Base-by-base conservation (phyloP, 2,888 invertebrate genomes). In the Melipona bicolor region DNA sequence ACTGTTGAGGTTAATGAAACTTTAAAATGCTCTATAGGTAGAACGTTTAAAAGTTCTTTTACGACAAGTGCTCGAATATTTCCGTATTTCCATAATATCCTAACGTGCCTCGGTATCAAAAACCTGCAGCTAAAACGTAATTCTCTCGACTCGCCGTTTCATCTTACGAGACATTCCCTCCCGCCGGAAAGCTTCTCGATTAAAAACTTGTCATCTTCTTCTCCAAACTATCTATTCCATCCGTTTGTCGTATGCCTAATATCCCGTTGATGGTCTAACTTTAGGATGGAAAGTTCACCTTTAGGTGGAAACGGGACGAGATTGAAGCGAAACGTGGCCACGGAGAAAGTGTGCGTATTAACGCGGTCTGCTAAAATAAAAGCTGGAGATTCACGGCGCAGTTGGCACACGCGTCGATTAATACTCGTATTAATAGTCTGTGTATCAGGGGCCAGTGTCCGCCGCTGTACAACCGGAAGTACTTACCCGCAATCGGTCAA, bases 351-450 rank as follows among this genome's bases (percentile, higher is more conserved):
- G 65, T 17, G n/a, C 32, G 17, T 43, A 43, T 43, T 9, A 43
- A 43, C 1, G 32, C 49, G 15, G 59, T 27, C 56, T 27, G 1
- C 27, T 67, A 80, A 77, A 77, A 69, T 77, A 50, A 77, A 77
- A 64, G 32, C 65, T 71, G 50, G 54, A 71, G 71, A 56, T 77
- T 77, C 69, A 50, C 32, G 67, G 62, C 49, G 77, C 77, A 80
- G 65, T 71, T 80, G 80, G 77, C 77, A 71, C 76, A 52, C 21
- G 65, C 43, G 50, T 61, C 68, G 76, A 76, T 81, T 81, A 81
- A 80, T 70, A 77, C 64, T 52, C 62, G 77, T 77, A 81, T 81
- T 75, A 65, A 79, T 68, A 62, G 32, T 32, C 32, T 13, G 27
- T 24, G 62, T 62, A 77, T 62, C 61, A 36, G 61, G 13, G 68